Evolutionary conservation across 2,888 invertebrate species (phyloP).

Genomic region (Chymomyza amoena): DNA sequence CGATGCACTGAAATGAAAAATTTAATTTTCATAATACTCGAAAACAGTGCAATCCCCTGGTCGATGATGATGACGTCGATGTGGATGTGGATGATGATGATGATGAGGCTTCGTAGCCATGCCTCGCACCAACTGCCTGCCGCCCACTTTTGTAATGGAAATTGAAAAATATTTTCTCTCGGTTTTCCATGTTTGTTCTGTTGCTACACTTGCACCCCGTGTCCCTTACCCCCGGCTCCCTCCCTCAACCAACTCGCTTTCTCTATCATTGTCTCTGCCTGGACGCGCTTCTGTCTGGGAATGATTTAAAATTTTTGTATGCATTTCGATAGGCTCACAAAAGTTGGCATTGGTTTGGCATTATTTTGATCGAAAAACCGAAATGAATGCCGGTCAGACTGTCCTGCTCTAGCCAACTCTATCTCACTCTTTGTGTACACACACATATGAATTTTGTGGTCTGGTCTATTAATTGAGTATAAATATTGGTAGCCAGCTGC

Average conservation of each 20-base stretch:
- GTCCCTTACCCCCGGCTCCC: too few species aligned
- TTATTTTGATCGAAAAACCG: conserved; percentile 63
- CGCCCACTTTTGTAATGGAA: conserved; percentile 63
- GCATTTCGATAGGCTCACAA: conserved; percentile 38
- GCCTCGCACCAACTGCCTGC: not conserved
- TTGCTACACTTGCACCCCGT: not conserved
- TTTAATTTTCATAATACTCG: conserved; percentile 70
- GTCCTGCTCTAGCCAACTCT: not conserved
- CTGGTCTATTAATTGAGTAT: conserved; percentile 60
- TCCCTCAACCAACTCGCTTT: not conserved
- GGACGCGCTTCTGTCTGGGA: conserved; percentile 15
- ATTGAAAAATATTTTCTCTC: conserved; percentile 66
- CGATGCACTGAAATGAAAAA: conserved; percentile 69
- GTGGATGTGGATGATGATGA: conserved; percentile 12
- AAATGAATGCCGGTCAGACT: conserved; percentile 37
- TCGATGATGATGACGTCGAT: conserved; percentile 11
- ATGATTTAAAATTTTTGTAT: conserved; percentile 46
- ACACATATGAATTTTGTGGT: conserved; percentile 31
- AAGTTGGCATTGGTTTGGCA: conserved; percentile 39
- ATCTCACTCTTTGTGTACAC: not conserved
- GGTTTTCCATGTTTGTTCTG: conserved; percentile 53
- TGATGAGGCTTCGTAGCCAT: not conserved
- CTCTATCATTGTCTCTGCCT: not conserved
- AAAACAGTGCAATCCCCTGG: conserved; percentile 49
- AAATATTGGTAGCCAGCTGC: conserved; percentile 50